Evolutionary conservation across 2,113 vertebrate genomes (phyloP).

Genomic region (Sturnira hondurensis): DNA sequence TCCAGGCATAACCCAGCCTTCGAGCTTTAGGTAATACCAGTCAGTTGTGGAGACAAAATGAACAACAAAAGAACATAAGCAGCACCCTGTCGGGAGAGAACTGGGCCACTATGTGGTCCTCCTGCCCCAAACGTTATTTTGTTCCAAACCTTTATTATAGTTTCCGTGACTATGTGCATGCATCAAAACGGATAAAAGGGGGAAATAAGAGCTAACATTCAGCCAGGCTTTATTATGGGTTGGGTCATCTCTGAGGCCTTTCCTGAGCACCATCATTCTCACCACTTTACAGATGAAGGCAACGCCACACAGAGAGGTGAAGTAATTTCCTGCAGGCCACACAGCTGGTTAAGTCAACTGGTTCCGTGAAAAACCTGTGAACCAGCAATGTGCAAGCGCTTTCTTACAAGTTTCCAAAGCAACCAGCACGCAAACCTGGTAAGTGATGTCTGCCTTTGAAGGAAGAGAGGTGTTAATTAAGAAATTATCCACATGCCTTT

Average conservation of each 20-base stretch:
- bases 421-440: neutral
- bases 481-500: neutral
- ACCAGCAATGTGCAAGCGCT: rapidly evolving
- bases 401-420: too few species aligned
- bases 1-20: neutral
- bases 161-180: neutral
- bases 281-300: neutral
- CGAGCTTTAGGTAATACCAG: neutral
- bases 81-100: neutral
- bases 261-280: rapidly evolving
- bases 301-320: neutral
- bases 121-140: neutral
- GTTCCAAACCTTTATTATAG: neutral
- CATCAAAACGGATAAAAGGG: neutral
- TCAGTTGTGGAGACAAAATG: neutral
- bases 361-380: neutral
- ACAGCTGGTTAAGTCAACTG: neutral
- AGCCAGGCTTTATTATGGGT: neutral
- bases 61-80: neutral
- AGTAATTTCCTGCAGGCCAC: neutral
- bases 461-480: neutral
- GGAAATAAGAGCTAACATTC: neutral
- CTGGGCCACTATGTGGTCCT: neutral
- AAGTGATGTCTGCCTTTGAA: rapidly evolving
- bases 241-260: neutral